Percentiles rank a stretch among this genome's conserved stretches.
Evolutionary conservation across 2,888 invertebrate species (phyloP).

Genomic region (Pandemis corylana): DNA sequence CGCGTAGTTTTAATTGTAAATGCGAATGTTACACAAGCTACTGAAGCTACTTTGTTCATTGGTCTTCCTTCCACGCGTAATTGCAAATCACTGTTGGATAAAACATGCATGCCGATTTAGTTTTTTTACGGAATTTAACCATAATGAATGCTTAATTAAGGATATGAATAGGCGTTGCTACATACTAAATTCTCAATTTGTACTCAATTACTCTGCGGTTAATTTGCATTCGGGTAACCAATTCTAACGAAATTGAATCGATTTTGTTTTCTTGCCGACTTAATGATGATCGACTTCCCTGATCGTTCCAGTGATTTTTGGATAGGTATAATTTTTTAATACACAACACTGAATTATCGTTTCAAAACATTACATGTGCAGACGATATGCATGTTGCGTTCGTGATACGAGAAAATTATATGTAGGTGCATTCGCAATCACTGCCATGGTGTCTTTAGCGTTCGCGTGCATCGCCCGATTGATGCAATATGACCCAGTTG

Average conservation of each 20-base stretch:
- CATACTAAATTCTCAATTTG: neutral
- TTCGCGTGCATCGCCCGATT: slow-evolving; percentile 75
- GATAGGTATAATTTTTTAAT: neutral
- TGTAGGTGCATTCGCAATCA: slow-evolving; percentile 67
- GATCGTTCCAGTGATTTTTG: neutral
- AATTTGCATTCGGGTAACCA: neutral
- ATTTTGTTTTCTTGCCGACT: neutral
- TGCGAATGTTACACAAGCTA: slow-evolving; percentile 53
- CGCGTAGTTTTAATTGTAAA: slow-evolving; percentile 46
- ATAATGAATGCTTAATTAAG: slow-evolving; percentile 28
- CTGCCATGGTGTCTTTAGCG: slow-evolving; percentile 69
- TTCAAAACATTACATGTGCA: slow-evolving; percentile 49
- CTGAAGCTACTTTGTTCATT: slow-evolving; percentile 51
- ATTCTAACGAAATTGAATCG: neutral
- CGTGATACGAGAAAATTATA: slow-evolving; percentile 71
- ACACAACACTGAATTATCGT: neutral
- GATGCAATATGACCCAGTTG: slow-evolving; percentile 78
- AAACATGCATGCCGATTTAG: slow-evolving; percentile 22
- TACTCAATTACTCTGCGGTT: neutral
- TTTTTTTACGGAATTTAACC: slow-evolving; percentile 33
- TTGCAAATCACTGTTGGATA: slow-evolving; percentile 45
- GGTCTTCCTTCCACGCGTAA: slow-evolving; percentile 54
- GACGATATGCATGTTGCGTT: slow-evolving; percentile 48
- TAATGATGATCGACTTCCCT: neutral
- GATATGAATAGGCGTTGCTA: slow-evolving; percentile 13